Percentiles rank a stretch among this genome's conserved stretches.
Conservation (phyloP, 2,797 vertebrate species). For the Sebastes hubbsi region DNA sequence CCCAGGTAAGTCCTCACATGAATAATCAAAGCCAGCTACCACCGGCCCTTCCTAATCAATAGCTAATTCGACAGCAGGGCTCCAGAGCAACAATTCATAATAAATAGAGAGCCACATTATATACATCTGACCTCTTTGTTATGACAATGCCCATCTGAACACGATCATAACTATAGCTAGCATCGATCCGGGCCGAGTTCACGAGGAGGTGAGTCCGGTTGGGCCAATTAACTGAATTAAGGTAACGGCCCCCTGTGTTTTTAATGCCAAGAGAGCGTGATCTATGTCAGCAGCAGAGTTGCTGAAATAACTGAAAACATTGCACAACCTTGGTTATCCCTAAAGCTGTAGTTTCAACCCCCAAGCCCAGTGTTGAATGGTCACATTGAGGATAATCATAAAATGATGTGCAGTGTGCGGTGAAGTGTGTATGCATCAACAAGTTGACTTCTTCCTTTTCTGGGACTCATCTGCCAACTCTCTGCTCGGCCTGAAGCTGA, state of each 20-base stretch:
- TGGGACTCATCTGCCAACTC: constrained; percentile 45
- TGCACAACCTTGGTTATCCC: constrained; percentile 47
- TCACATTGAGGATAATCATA: constrained; percentile 60
- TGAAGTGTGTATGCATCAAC: constrained; percentile 1
- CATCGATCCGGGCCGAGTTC: constrained; percentile 75
- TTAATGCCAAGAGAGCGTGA: constrained; percentile 43
- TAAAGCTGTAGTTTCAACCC: constrained; percentile 24
- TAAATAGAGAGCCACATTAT: constrained; percentile 68
- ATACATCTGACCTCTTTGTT: constrained; percentile 77
- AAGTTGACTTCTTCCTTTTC: constrained; percentile 30
- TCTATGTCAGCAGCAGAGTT: constrained; percentile 52
- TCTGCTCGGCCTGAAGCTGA: constrained; percentile 27
- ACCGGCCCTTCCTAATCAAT: constrained; percentile 76
- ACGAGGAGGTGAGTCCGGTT: constrained; percentile 69
- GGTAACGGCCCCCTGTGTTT: constrained; percentile 49
- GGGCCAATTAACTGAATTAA: constrained; percentile 72
- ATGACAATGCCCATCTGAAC: constrained; percentile 74
- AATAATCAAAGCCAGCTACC: constrained; percentile 75
- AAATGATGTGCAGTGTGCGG: constrained; percentile 25
- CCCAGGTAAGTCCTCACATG: constrained; percentile 72
- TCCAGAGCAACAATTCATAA: constrained; percentile 74
- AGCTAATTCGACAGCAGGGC: constrained; percentile 69
- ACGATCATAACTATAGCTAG: constrained; percentile 67
- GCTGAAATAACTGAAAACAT: constrained; percentile 58
- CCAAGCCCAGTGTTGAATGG: constrained; percentile 23